These are phyloP conservation scores for Onychomys arenicola DNA, from an alignment of 2,797 vertebrate genomes.

Conservation along the genomic window DNA sequence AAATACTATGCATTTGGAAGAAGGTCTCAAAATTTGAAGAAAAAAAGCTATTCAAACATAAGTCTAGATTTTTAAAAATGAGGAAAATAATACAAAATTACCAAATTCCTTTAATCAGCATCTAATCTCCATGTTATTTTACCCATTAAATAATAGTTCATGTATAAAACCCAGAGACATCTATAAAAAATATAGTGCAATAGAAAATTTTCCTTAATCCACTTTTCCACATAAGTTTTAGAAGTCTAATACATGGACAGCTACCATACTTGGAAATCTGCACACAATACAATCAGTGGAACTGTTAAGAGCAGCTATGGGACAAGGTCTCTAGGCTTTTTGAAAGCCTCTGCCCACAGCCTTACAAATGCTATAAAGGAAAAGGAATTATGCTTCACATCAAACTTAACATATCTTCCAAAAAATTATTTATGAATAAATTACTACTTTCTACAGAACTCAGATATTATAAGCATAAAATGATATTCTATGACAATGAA, in stretches of 20 bases:
- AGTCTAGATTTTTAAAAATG: background rate
- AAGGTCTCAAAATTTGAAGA: conserved; percentile 12
- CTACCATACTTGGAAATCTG: background rate
- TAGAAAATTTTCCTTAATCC: background rate
- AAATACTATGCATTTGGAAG: background rate
- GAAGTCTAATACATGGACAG: background rate
- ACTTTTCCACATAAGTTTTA: conserved; percentile 3
- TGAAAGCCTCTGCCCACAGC: background rate
- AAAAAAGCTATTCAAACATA: conserved; percentile 15
- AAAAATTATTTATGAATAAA: background rate
- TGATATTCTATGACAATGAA: background rate
- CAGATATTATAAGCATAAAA: background rate
- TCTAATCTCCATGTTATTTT: conserved; percentile 15
- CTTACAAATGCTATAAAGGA: background rate
- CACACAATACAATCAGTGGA: background rate
- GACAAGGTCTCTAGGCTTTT: background rate
- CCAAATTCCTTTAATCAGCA: background rate
- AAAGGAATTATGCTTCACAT: background rate
- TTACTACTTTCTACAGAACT: background rate
- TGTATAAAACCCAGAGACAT: conserved; percentile 8
- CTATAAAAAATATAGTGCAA: background rate
- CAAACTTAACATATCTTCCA: background rate
- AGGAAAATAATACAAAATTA: background rate
- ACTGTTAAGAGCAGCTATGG: background rate
- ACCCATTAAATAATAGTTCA: background rate